Conservation (phyloP, 1,140 invertebrate species). For the Apis florea region DNA sequence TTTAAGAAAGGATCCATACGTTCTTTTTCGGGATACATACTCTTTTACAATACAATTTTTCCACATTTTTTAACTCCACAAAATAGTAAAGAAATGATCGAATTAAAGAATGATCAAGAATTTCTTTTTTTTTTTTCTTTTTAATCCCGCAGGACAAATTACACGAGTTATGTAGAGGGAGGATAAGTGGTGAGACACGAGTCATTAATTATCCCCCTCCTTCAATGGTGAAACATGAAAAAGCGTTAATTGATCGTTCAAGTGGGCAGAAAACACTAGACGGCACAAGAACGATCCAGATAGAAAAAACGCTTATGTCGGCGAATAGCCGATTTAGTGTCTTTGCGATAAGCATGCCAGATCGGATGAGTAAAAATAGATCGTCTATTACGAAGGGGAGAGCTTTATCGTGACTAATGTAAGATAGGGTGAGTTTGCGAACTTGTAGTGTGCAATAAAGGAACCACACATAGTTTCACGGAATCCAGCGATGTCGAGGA, state of each 20-base stretch:
- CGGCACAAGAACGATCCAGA: not conserved
- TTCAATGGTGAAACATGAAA: conserved; percentile 3
- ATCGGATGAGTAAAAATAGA: conserved; percentile 63
- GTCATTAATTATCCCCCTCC: conserved; percentile 36
- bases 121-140: not conserved
- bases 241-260: conserved; percentile 39
- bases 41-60: not conserved
- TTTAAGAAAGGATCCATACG: too few relatives aligned
- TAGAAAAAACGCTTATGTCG: conserved; percentile 44
- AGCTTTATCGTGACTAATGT: conserved; percentile 55
- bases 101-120: not conserved
- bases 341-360: conserved; percentile 59
- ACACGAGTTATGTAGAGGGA: not conserved
- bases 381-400: conserved; percentile 61
- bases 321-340: conserved; percentile 61
- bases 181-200: conserved; percentile 17
- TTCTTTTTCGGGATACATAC: too few relatives aligned
- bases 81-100: not conserved
- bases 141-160: conserved; percentile 7
- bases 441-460: conserved; percentile 65
- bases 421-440: conserved; percentile 61
- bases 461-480: conserved; percentile 51
- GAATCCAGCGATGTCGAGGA: conserved; percentile 8
- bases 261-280: not conserved
- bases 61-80: not conserved